Evolutionary conservation across 2,113 vertebrate species (phyloP), one percentile per base, ranked within the genome.

Genomic region (Labeo rohita): DNA sequence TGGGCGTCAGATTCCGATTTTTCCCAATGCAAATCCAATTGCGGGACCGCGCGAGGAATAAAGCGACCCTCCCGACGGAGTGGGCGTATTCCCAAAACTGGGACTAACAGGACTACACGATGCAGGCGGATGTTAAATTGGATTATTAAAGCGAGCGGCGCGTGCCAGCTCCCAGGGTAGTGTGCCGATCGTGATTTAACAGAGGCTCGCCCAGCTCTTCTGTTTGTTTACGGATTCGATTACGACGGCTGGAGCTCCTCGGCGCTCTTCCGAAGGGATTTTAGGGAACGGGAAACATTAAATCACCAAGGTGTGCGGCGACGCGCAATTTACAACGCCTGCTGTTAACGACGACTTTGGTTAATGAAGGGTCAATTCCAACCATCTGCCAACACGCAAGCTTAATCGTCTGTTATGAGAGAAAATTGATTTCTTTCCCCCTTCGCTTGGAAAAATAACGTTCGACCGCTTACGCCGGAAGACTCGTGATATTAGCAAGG

Each of bases 1-100:
- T 82, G 90, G 56, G 79, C 84, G 93, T 94, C 94, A 91, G 89
- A 89, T 91, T 81, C 91, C 90, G 91, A 92, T 91, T 94, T 94
- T 94, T 91, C 92, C 88, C 93, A 92, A 93, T 94, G 94, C 92
- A 95, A 95, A 96, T 95, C 93, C 90, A 91, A 93, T 94, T 88
- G 88, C n/a, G 8, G 90, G 91, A 91, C 87, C 79, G 88, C 89
- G 43, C 88, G 90, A 88, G 90, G 87, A 89, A 95, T 93, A 92
- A 92, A 92, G 91, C 94, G 93, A 93, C 92, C 94, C 90, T 94
- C 93, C 93, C 93, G 93, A 94, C 92, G 68, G 88, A 88, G 93
- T 89, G 87, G 90, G 91, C 88, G 87, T 93, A 89, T 83, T 87
- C 86, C 88, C 92, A 90, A 92, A 94, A 94, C 92, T 85, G 91